Evolutionary conservation across 1,140 invertebrate genomes (phyloP).

Genomic region (Dryas iulia): DNA sequence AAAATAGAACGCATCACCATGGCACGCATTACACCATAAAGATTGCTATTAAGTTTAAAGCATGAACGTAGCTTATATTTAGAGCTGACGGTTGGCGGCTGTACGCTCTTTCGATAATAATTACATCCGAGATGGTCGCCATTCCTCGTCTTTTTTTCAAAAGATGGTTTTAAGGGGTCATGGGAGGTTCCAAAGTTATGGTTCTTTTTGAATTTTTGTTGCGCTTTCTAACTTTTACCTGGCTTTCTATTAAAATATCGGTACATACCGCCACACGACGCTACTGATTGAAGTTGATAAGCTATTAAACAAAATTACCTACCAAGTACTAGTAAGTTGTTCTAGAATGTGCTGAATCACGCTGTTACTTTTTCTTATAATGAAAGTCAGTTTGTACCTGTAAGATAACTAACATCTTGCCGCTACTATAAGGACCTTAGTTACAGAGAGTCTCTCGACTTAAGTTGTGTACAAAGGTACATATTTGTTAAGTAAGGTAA

Average conservation of each 20-base stretch:
- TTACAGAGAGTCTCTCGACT: neutral
- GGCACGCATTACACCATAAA: conserved; percentile 68
- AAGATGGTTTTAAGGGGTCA: conserved; percentile 56
- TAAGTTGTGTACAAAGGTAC: neutral
- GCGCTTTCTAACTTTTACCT: conserved; percentile 64
- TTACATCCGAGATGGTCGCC: conserved; percentile 43
- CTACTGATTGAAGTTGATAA: conserved; percentile 31
- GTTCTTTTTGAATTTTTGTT: conserved; percentile 49
- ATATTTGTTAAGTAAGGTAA: neutral
- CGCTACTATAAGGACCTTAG: conserved; percentile 5
- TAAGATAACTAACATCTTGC: neutral
- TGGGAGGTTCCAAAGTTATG: conserved; percentile 35
- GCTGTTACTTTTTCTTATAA: conserved; percentile 18
- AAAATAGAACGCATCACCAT: conserved; percentile 54
- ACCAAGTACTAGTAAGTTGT: conserved; percentile 19
- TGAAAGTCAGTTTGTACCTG: conserved; percentile 10
- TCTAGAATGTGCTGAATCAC: conserved; percentile 36
- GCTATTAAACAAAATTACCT: conserved; percentile 32
- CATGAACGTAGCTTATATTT: conserved; percentile 59
- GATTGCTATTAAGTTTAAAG: conserved; percentile 76
- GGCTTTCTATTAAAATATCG: conserved; percentile 13
- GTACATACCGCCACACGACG: conserved; percentile 14
- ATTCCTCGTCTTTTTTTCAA: conserved; percentile 52
- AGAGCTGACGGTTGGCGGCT: conserved; percentile 62
- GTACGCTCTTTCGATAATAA: conserved; percentile 42